These are phyloP conservation scores for Apogon hyalosoma DNA, from an alignment of 2,797 vertebrate genomes.

Conservation along the genomic window DNA sequence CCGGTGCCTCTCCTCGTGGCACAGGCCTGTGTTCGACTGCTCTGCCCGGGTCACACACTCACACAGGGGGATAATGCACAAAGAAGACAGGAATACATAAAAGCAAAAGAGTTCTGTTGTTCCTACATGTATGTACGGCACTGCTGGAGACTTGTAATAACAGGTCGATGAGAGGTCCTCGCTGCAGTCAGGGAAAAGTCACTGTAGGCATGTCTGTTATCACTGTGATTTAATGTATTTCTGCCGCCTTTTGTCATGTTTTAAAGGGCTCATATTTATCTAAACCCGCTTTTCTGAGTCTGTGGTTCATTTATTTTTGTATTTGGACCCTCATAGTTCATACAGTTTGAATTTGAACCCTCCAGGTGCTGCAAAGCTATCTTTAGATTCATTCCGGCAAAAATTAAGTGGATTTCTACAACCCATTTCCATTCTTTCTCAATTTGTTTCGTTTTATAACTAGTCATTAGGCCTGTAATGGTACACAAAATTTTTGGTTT, in stretches of 20 bases:
- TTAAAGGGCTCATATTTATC: too few relatives aligned
- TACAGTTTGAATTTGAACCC: too few relatives aligned
- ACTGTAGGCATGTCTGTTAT: not conserved
- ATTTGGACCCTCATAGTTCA: too few relatives aligned
- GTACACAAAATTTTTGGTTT: too few relatives aligned
- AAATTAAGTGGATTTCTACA: too few relatives aligned
- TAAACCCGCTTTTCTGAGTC: too few relatives aligned
- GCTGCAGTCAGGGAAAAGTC: not conserved
- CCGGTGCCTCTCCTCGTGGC: slow-evolving; percentile 65
- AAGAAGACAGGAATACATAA: slow-evolving; percentile 18
- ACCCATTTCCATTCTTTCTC: too few relatives aligned
- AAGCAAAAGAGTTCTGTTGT: slow-evolving; percentile 31
- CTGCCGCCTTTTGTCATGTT: not conserved
- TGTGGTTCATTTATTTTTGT: too few relatives aligned
- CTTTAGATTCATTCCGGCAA: too few relatives aligned
- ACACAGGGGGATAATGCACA: slow-evolving; percentile 45
- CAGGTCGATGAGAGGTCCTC: not conserved
- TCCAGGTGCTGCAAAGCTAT: too few relatives aligned
- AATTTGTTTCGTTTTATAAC: too few relatives aligned
- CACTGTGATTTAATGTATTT: not conserved
- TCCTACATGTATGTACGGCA: slow-evolving; percentile 11
- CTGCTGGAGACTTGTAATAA: not conserved
- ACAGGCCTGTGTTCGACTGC: slow-evolving; percentile 52
- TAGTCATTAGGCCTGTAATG: too few relatives aligned
- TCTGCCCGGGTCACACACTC: slow-evolving; percentile 47